These are phyloP conservation scores for Oscheius sp. DNA, from an alignment of 2,888 invertebrate genomes.

Conservation along the genomic window DNA sequence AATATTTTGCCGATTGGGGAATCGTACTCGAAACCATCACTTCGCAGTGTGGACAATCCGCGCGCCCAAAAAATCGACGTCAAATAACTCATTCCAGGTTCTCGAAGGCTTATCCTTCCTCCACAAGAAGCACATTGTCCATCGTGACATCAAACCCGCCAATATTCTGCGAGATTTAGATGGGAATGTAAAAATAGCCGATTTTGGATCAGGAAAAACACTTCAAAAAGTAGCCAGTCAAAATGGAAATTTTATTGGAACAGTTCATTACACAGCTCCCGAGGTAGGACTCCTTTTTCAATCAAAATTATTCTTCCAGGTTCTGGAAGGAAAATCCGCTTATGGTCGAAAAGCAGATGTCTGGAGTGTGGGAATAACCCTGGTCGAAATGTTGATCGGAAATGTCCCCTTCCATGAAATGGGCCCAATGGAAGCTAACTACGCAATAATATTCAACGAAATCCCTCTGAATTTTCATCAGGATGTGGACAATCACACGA, in stretches of 20 bases:
- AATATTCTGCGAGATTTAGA: constrained; percentile 75
- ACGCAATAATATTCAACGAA: constrained; percentile 49
- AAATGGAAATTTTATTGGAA: constrained; percentile 41
- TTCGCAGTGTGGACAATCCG: too few relatives aligned
- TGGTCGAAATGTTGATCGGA: constrained; percentile 59
- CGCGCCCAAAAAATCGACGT: constrained; percentile 50
- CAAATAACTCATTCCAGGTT: too few relatives aligned
- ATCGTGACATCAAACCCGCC: constrained; percentile 76
- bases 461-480: constrained; percentile 23
- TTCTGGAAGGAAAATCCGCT: constrained; percentile 35
- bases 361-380: constrained; percentile 64
- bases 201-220: constrained; percentile 76
- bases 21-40: too few relatives aligned
- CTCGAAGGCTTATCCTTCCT: constrained; percentile 76
- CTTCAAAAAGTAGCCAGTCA: constrained; percentile 73
- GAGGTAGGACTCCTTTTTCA: constrained; percentile 39
- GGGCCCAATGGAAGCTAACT: constrained; percentile 52
- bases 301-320: constrained; percentile 10
- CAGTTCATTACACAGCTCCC: constrained; percentile 61
- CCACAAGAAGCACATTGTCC: constrained; percentile 75
- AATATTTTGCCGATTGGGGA: too few relatives aligned
- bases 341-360: constrained; percentile 64
- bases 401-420: constrained; percentile 60
- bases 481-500: constrained; percentile 3
- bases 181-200: constrained; percentile 76